Conservation (phyloP, 2,888 invertebrate genomes). For the Megaustenia siamemsis region DNA sequence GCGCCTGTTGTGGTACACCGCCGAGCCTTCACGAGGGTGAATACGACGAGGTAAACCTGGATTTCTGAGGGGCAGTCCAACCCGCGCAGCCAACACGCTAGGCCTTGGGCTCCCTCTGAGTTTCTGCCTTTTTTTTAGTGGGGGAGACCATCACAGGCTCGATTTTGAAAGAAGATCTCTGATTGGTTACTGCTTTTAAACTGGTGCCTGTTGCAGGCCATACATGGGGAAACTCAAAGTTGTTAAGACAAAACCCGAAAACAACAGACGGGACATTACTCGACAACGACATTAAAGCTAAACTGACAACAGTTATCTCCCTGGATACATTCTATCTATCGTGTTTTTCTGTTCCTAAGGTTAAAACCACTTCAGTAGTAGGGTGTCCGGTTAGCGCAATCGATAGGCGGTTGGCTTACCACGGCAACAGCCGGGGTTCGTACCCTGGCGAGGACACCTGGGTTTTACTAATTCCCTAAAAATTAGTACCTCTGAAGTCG, state of each 20-base stretch:
- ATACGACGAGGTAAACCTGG: conserved; percentile 6
- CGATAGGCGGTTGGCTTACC: no score
- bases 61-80: conserved; percentile 20
- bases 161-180: not conserved
- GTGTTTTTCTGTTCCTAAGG: not conserved
- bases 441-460: no score
- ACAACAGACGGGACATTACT: conserved; percentile 2
- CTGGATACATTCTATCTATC: not conserved
- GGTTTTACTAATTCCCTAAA: no score
- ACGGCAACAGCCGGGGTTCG: no score
- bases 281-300: not conserved
- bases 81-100: conserved; percentile 20
- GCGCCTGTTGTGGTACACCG: conserved; percentile 1
- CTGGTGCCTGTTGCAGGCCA: not conserved
- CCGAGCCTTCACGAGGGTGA: not conserved
- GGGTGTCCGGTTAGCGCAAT: no score
- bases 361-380: no score
- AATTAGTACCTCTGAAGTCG: no score
- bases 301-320: not conserved
- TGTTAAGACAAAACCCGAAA: not conserved
- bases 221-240: not conserved
- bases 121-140: not conserved
- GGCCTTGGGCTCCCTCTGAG: not conserved
- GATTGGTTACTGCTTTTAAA: not conserved
- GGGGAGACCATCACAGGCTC: not conserved